Evolutionary conservation across 2,888 invertebrate species (phyloP).

Genomic region (Tenthredo livida): DNA sequence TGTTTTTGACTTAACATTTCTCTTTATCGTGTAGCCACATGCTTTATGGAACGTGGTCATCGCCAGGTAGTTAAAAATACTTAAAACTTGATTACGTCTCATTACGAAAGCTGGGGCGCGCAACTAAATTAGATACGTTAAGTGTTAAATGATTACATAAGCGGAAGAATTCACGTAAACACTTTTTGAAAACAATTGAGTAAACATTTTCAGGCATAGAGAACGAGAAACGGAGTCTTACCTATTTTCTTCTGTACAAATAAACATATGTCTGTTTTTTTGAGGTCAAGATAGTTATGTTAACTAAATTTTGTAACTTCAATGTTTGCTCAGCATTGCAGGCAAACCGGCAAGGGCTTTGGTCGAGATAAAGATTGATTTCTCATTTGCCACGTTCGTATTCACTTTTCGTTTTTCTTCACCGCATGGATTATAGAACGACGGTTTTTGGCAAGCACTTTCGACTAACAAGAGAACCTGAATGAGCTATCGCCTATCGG

Average conservation of each 20-base stretch:
- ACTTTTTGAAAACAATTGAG: slow-evolving; percentile 41
- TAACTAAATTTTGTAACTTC: neutral
- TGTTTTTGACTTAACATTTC: neutral
- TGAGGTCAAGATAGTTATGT: slow-evolving; percentile 4
- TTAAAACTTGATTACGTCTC: slow-evolving; percentile 41
- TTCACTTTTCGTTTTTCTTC: neutral
- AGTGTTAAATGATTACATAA: slow-evolving; percentile 40
- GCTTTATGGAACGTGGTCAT: slow-evolving; percentile 2
- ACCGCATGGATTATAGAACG: neutral
- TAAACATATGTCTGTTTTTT: neutral
- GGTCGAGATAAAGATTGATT: neutral
- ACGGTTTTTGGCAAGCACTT: slow-evolving; percentile 9
- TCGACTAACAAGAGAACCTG: neutral
- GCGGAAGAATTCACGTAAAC: slow-evolving; percentile 11
- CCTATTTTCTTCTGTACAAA: slow-evolving; percentile 1
- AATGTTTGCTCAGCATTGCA: slow-evolving; percentile 4
- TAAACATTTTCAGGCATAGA: neutral
- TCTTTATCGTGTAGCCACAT: slow-evolving; percentile 27
- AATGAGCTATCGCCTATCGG: slow-evolving; percentile 15
- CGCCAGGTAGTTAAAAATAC: neutral
- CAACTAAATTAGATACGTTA: slow-evolving; percentile 13
- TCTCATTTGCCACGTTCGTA: neutral
- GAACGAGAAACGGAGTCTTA: neutral
- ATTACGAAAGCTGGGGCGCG: slow-evolving; percentile 33
- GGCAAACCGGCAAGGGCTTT: neutral